Conservation (phyloP, 2,797 vertebrate genomes). For the Hipposideros larvatus region DNA sequence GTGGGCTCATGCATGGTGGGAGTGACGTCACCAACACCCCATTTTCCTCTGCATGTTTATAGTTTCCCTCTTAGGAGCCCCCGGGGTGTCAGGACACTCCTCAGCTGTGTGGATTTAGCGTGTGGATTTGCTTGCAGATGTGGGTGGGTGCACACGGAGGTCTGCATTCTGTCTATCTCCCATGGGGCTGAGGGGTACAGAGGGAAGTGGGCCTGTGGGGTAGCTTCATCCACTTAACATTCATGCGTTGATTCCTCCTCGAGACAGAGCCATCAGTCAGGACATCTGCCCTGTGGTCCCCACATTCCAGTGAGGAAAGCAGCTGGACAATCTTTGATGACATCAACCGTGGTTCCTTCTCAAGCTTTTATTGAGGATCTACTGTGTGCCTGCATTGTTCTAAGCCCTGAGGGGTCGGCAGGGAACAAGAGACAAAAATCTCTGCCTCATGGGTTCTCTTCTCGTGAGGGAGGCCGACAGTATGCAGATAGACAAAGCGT, state of each 20-base stretch:
- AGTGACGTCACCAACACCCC: constrained; percentile 1
- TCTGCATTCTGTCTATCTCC: neutral
- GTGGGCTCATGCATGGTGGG: too few relatives aligned
- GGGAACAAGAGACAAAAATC: neutral
- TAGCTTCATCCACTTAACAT: neutral
- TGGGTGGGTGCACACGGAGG: rapidly evolving
- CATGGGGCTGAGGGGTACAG: rapidly evolving
- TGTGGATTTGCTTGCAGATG: neutral
- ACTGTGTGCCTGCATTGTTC: neutral
- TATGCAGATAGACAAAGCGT: neutral
- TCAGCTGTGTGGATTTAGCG: neutral
- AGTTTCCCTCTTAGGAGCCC: neutral
- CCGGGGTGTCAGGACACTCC: neutral
- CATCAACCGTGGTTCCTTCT: neutral
- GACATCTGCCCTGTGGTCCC: neutral
- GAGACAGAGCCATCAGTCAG: neutral
- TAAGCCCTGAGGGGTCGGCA: neutral
- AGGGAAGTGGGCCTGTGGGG: too few relatives aligned
- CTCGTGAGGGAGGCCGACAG: neutral
- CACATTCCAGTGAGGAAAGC: neutral
- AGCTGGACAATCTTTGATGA: too few relatives aligned
- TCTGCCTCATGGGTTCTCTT: neutral
- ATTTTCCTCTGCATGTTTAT: constrained; percentile 48
- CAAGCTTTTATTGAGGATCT: neutral
- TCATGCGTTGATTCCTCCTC: too few relatives aligned